Evolutionary conservation across 2,888 invertebrate species (phyloP), one percentile per base, ranked within the genome.

Genomic region (Salpingus planirostris): DNA sequence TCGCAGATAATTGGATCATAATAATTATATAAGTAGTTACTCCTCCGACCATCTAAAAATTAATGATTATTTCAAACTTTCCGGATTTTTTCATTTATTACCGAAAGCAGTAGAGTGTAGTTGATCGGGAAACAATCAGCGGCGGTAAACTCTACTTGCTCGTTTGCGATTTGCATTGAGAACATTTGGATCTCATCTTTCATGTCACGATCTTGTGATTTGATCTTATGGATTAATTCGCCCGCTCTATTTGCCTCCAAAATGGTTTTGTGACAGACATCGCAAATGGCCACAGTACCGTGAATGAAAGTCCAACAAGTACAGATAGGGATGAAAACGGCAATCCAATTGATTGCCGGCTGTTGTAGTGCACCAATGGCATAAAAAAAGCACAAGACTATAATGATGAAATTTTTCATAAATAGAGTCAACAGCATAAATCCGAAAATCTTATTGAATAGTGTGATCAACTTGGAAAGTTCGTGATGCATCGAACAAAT

Each of bases 161-260:
- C 53, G 29, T 61, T 58, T 1, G 54, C 47, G 10, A 60, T 55
- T 47, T 61, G 61, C 27, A 61, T 35, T 0, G 60, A 58, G 44
- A 60, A 59, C 53, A 59, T 54, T 36, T 55, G 54, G 7, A 61
- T 57, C 44, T 56, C 51, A 27, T 58, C 52, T 30, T 48, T 50
- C 13, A 57, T 43, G 22, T 55, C 50, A n/a, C 46, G 43, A 27
- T 57, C 53, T 14, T 53, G 43, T 3, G 48, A 50, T 11, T 59
- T 52, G 22, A 60, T 50, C 41, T 58, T 51, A 27, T 60, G 57
- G 8, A 59, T 42, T 13, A 59, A 36, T 22, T 49, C 36, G 3
- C 54, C 57, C 6, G 54, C 46, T 45, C 43, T 47, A 18, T 52
- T 49, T 3, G 52, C 52, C 59, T 58, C 32, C 31, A 50, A 29